Evolutionary conservation across 2,113 vertebrate genomes (phyloP).

Genomic region (Turdus rufiventris): DNA sequence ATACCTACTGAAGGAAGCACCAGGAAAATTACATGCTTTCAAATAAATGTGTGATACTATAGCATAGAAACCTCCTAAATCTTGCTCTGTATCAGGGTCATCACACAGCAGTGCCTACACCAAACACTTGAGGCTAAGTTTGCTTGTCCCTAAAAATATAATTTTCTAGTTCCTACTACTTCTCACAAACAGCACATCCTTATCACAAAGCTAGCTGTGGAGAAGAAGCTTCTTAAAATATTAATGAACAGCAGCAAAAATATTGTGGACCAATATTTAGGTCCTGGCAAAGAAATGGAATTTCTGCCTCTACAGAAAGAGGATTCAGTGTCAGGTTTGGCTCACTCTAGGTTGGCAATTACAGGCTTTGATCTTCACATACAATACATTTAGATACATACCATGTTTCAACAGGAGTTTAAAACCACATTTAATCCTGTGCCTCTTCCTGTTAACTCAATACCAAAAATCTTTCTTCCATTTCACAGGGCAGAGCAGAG

Average conservation of each 20-base stretch:
- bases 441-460: not conserved
- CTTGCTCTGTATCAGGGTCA: not conserved
- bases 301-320: not conserved
- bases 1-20: not conserved
- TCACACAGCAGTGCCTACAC: not conserved
- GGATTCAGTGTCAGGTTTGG: not conserved
- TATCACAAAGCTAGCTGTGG: not conserved
- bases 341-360: not conserved
- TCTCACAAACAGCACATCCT: not conserved
- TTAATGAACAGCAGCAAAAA: not conserved
- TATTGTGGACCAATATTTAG: not conserved
- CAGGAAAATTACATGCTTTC: not conserved
- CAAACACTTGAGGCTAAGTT: not conserved
- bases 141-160: rapidly evolving
- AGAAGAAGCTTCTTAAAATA: not conserved
- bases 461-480: not conserved
- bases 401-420: not conserved
- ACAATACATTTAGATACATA: not conserved
- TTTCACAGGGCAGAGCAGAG: not conserved
- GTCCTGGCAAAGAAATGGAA: not conserved
- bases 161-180: not conserved
- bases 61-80: not conserved
- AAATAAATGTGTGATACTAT: not conserved
- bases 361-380: not conserved
- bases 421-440: not conserved